These are phyloP conservation scores for Syrista parreyssii DNA, from an alignment of 2,888 invertebrate genomes.

Conservation along the genomic window DNA sequence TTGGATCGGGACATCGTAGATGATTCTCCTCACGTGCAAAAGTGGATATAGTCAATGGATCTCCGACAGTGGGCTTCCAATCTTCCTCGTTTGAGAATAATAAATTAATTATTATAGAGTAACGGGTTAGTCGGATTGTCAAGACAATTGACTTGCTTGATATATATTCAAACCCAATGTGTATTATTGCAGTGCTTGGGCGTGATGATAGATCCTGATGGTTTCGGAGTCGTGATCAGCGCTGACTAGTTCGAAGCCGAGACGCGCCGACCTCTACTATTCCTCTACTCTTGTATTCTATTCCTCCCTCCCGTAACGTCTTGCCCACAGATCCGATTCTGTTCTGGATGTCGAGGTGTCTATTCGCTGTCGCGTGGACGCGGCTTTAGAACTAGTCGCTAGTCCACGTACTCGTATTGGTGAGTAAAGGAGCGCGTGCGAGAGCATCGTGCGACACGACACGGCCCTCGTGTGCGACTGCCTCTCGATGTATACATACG, in stretches of 20 bases:
- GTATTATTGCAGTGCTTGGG: not conserved
- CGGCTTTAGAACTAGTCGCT: not conserved
- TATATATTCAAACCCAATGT: not conserved
- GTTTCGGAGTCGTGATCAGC: not conserved
- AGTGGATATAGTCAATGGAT: not conserved
- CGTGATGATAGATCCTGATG: not conserved
- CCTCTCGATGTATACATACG: constrained; percentile 24
- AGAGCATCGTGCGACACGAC: constrained; percentile 22
- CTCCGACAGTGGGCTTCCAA: not conserved
- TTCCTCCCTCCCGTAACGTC: not conserved
- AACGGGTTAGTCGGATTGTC: not conserved
- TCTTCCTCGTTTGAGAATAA: not conserved
- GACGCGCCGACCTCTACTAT: not conserved
- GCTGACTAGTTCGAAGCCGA: not conserved
- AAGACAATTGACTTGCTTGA: not conserved
- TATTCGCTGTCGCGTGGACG: not conserved
- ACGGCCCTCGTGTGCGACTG: constrained; percentile 1
- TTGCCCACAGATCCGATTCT: not conserved
- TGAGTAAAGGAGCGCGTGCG: constrained; percentile 19
- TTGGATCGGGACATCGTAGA: constrained; percentile 26
- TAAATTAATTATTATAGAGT: not conserved
- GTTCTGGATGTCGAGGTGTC: not conserved
- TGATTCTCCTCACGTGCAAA: not conserved
- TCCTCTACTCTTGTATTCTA: not conserved
- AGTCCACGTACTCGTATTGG: constrained; percentile 7